Evolutionary conservation across 2,888 invertebrate species (phyloP).

Genomic region (Eupithecia dodoneata): DNA sequence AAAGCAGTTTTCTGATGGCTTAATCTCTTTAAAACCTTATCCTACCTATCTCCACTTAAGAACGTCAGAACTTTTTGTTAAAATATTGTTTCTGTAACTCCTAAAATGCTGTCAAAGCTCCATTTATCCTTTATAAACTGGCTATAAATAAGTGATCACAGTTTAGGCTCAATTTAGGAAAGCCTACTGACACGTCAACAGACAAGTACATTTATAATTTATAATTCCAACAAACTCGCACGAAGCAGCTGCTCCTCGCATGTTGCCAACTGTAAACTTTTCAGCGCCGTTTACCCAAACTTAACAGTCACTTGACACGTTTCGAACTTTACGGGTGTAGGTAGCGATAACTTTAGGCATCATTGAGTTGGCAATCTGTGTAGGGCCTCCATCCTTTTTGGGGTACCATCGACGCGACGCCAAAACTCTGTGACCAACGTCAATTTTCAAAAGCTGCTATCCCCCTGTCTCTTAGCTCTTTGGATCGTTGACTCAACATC

Average conservation of each 20-base stretch:
- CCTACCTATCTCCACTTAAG: not conserved
- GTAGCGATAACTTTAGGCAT: not conserved
- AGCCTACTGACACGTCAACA: constrained; percentile 5
- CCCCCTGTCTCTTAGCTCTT: too few species aligned
- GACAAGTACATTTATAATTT: constrained; percentile 20
- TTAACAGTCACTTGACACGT: constrained; percentile 21
- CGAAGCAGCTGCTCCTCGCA: constrained; percentile 29
- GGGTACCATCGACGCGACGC: not conserved
- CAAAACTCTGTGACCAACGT: not conserved
- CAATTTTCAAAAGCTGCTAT: not conserved
- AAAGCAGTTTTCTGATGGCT: not conserved
- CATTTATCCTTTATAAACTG: not conserved
- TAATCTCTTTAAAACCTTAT: too few species aligned
- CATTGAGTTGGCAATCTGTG: not conserved
- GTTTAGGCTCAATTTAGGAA: not conserved
- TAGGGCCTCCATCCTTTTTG: not conserved
- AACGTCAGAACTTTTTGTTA: not conserved
- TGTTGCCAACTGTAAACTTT: constrained; percentile 12
- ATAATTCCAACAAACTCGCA: constrained; percentile 17
- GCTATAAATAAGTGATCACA: not conserved
- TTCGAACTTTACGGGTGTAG: constrained; percentile 9
- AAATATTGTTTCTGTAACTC: not conserved
- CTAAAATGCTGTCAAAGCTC: not conserved
- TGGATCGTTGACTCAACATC: not conserved
- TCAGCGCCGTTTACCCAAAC: constrained; percentile 20